These are phyloP conservation scores for Drosophila chauvacae DNA, from an alignment of 1,140 invertebrate genomes.

Conservation along the genomic window DNA sequence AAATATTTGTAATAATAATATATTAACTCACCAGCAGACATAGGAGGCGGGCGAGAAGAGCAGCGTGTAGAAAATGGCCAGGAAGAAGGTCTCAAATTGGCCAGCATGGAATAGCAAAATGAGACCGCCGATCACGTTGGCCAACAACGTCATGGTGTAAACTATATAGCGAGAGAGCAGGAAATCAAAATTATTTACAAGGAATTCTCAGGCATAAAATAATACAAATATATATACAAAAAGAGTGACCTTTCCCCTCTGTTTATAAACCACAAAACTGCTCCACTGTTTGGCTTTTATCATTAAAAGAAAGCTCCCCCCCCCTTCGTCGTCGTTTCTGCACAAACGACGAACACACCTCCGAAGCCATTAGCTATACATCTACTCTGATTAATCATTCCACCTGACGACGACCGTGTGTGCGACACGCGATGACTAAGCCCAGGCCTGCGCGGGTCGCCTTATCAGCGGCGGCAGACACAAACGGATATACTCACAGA, in stretches of 20 bases:
- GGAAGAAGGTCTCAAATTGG: slow-evolving; percentile 92
- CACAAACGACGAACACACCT: not conserved
- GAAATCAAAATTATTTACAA: not conserved
- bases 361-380: slow-evolving; percentile 10
- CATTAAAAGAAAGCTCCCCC: not conserved
- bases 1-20: no score
- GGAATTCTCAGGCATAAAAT: no score
- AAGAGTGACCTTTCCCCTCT: not conserved
- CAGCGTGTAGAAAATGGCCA: slow-evolving; percentile 95
- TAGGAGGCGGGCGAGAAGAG: slow-evolving; percentile 99
- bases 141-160: slow-evolving; percentile 92
- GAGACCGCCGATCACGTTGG: slow-evolving; percentile 94
- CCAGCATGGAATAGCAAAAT: slow-evolving; percentile 88
- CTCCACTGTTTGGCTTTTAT: not conserved
- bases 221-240: not conserved
- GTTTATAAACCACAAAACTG: not conserved
- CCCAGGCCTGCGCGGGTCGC: slow-evolving; percentile 19
- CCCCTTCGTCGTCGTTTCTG: not conserved
- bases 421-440: slow-evolving; percentile 41
- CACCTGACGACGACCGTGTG: not conserved
- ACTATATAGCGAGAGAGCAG: slow-evolving; percentile 86
- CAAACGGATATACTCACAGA: slow-evolving; percentile 90
- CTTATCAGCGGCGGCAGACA: slow-evolving; percentile 22
- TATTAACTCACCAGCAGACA: slow-evolving; percentile 94
- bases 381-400: slow-evolving; percentile 30